Base-by-base conservation (phyloP, 2,797 vertebrate genomes). In the Sebastes hubbsi region DNA sequence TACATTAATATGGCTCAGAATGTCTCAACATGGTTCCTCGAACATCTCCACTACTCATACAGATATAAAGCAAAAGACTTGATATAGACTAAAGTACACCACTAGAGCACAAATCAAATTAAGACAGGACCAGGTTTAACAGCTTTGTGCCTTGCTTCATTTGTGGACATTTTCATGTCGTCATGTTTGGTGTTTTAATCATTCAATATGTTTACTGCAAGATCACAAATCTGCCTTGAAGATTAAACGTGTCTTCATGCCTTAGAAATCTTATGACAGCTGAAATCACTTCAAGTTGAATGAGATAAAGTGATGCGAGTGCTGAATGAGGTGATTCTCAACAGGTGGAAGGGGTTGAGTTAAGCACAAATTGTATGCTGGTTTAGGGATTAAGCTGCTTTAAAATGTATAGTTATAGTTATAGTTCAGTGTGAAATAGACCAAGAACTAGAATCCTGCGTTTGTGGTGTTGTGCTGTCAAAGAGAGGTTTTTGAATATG, bases 371-470 rank as follows among this genome's bases (percentile, higher is more conserved):
- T 49, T 67, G 29, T 66, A 77, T 60, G 72, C 80, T 85, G 90
- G 84, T 87, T 87, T 86, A 77, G 81, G 88, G 85, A 90, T 68
- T 54, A 72, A 73, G 87, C 81, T 88, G 82, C 82, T 92, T 88
- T 76, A 61, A 66, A 22, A 69, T 86, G 55, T 86, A 59, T 85
- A 68, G 56, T 72, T 86, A 59, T 85, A 68, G 56, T 72, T 78
- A n/a, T 83, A 82, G 71, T 60, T 83, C 29, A 72, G 74, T 84
- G 61, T 84, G 67, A 77, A 82, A 25, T 83, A 67, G 76, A 77
- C 72, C 29, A 3, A 65, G 27, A 80, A 65, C 27, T 69, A 72
- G 61, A 59, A 52, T 60, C 67, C 56, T 84, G n/a, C 61, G 24
- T 69, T 12, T 80, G 30, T 75, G 72, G 54, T 82, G 36, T 85